Conservation (phyloP, 2,888 invertebrate species). For the Catotricha subobsoleta region DNA sequence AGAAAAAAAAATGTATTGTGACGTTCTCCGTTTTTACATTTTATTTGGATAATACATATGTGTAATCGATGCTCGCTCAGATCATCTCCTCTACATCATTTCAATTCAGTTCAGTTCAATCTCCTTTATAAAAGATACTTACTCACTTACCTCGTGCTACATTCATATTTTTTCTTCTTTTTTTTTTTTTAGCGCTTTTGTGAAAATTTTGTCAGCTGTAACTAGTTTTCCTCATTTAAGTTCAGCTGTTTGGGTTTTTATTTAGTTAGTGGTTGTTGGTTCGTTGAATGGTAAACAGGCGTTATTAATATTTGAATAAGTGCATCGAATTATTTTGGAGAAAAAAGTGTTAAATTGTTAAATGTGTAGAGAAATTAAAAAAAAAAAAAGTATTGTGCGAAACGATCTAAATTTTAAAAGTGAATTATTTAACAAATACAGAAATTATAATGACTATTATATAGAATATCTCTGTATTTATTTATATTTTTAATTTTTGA, state of each 20-base stretch:
- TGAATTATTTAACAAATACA: background rate
- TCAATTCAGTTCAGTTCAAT: background rate
- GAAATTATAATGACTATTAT: background rate
- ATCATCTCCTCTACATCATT: background rate
- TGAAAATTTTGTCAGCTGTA: constrained; percentile 4
- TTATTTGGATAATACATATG: too few species aligned
- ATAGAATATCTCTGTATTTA: too few species aligned
- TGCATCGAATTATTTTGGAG: background rate
- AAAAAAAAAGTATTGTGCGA: background rate
- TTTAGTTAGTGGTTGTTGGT: too few species aligned
- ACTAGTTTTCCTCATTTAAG: constrained; percentile 5
- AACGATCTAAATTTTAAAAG: too few species aligned
- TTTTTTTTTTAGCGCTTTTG: background rate
- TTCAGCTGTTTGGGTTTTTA: background rate
- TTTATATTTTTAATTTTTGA: too few species aligned
- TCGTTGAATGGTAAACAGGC: background rate
- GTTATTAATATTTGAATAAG: background rate
- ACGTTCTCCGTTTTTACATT: too few species aligned
- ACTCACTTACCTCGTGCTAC: too few species aligned
- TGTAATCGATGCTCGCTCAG: too few species aligned
- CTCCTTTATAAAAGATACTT: too few species aligned
- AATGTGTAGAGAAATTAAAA: background rate
- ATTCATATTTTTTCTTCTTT: too few species aligned
- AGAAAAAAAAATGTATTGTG: too few species aligned
- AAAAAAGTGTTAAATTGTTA: background rate